Percentiles rank a stretch among this genome's conserved stretches.
phyloP scores from a whole-genome alignment of 1,140 invertebrate species.

The Thaumetopoea pityocampa region DNA sequence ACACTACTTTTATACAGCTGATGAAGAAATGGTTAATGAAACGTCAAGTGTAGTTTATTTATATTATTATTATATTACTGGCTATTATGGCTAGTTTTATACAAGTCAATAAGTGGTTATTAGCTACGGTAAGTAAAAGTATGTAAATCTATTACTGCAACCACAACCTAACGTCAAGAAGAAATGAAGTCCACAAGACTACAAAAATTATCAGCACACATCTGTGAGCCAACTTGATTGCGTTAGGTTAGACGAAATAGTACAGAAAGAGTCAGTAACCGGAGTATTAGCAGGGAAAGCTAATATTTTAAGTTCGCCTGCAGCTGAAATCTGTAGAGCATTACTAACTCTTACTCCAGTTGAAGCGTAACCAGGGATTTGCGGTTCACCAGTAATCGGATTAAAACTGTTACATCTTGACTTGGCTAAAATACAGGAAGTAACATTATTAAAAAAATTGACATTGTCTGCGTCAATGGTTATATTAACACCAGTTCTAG shows the following conservation, averaged over 20 bases:
- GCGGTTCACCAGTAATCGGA: slow-evolving; percentile 77
- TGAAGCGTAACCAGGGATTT: slow-evolving; percentile 63
- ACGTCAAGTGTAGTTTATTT: no score
- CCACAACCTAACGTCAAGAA: neutral
- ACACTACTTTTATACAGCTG: no score
- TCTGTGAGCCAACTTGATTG: slow-evolving; percentile 63
- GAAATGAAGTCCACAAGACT: neutral
- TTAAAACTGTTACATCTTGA: slow-evolving; percentile 74
- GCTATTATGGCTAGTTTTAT: no score
- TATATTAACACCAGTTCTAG: slow-evolving; percentile 65
- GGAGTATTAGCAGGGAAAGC: slow-evolving; percentile 64
- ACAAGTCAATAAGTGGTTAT: no score
- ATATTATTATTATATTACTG: no score
- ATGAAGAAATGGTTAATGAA: no score
- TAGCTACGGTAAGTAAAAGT: no score
- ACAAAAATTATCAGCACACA: slow-evolving; percentile 52
- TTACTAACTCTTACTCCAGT: slow-evolving; percentile 58
- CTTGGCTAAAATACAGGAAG: slow-evolving; percentile 76
- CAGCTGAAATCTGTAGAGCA: slow-evolving; percentile 72
- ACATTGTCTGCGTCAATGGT: slow-evolving; percentile 71
- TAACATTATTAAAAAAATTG: slow-evolving; percentile 75
- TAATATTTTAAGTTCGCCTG: slow-evolving; percentile 72
- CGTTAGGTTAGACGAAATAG: slow-evolving; percentile 51
- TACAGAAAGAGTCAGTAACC: slow-evolving; percentile 57
- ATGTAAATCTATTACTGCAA: no score